Percentiles rank a stretch among this genome's conserved stretches.
phyloP scores from a whole-genome alignment of 2,888 invertebrate species.

The Merodon equestris region DNA sequence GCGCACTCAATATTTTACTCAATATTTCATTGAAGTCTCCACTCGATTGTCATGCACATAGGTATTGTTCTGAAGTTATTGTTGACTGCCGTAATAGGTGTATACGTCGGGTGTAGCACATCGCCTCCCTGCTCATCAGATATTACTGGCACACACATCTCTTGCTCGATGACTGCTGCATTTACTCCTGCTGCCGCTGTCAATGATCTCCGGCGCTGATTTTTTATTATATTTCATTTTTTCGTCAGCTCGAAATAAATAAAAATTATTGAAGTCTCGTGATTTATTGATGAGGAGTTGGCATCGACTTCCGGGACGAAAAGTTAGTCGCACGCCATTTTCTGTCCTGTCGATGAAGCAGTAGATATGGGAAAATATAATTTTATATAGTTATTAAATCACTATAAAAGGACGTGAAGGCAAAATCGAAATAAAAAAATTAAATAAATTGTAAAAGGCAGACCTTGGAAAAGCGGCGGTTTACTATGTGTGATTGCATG shows the following conservation, averaged over 20 bases:
- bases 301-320: conserved; percentile 76
- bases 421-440: no score
- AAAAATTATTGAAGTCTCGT: conserved; percentile 69
- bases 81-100: conserved; percentile 17
- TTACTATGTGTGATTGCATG: conserved; percentile 17
- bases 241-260: neutral
- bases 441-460: neutral
- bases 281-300: conserved; percentile 76
- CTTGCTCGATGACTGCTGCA: conserved; percentile 31
- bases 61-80: conserved; percentile 45
- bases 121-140: conserved; percentile 46
- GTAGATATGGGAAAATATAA: conserved; percentile 31
- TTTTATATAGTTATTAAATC: conserved; percentile 52
- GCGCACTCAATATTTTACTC: conserved; percentile 37
- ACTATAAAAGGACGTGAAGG: conserved; percentile 26
- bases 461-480: neutral
- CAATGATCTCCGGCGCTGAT: conserved; percentile 55
- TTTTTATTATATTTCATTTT: conserved; percentile 54
- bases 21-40: conserved; percentile 63
- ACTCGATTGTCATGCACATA: conserved; percentile 21
- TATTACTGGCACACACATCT: conserved; percentile 53
- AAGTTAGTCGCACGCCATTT: conserved; percentile 60
- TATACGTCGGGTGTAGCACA: conserved; percentile 13
- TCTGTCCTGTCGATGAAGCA: conserved; percentile 51
- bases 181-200: conserved; percentile 52